Evolutionary conservation across 2,797 vertebrate species (phyloP).

Genomic region (Epinephelus malabaricus): DNA sequence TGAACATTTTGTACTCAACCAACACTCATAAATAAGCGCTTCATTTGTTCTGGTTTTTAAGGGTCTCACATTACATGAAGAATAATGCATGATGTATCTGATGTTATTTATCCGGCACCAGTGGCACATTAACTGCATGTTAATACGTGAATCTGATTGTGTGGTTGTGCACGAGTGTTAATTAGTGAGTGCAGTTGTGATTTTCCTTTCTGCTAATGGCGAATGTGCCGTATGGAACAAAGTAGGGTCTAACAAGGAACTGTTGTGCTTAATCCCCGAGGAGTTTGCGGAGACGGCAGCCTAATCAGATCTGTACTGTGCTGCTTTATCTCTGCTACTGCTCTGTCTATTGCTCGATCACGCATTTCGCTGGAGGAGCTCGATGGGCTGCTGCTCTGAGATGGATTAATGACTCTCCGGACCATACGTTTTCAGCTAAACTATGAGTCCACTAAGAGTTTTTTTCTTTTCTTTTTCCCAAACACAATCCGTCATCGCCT

Average conservation of each 20-base stretch:
- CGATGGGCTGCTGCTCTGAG: slow-evolving; percentile 50
- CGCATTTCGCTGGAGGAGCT: slow-evolving; percentile 67
- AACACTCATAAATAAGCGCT: slow-evolving; percentile 53
- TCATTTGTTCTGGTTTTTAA: slow-evolving; percentile 68
- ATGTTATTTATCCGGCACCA: slow-evolving; percentile 70
- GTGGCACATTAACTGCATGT: slow-evolving; percentile 64
- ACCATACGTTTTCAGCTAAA: slow-evolving; percentile 66
- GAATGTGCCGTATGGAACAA: slow-evolving; percentile 63
- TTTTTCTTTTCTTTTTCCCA: slow-evolving; percentile 26
- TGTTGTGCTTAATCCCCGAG: slow-evolving; percentile 74
- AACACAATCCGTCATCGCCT: slow-evolving; percentile 66
- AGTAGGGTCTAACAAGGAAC: slow-evolving; percentile 72
- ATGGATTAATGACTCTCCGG: slow-evolving; percentile 75
- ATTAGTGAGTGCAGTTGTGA: slow-evolving; percentile 64
- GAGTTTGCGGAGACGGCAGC: slow-evolving; percentile 61
- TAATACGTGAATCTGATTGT: slow-evolving; percentile 57
- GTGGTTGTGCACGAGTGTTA: slow-evolving; percentile 60
- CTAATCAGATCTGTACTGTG: slow-evolving; percentile 77
- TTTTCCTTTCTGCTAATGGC: slow-evolving; percentile 65
- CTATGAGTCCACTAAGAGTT: slow-evolving; percentile 60
- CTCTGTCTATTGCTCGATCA: slow-evolving; percentile 74
- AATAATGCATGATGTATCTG: slow-evolving; percentile 63
- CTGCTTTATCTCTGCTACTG: slow-evolving; percentile 68
- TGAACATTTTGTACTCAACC: slow-evolving; percentile 59
- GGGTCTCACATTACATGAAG: slow-evolving; percentile 49